These are phyloP conservation scores for Cataglyphis livida DNA, from an alignment of 2,888 invertebrate genomes.

Conservation along the genomic window DNA sequence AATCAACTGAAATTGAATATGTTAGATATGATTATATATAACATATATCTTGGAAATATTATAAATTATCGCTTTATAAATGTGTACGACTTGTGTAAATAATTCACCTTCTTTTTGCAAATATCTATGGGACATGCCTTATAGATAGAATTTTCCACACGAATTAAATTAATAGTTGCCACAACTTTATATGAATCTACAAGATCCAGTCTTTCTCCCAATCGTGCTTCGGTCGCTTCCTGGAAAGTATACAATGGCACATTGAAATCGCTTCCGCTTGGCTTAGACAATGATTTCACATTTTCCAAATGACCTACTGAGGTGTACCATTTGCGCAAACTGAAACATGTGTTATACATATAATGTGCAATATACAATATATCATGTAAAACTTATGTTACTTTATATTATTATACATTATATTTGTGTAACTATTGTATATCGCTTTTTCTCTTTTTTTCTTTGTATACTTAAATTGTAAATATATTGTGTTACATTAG, in stretches of 20 bases:
- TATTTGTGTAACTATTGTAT: no score
- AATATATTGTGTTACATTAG: no score
- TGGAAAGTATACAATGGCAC: conserved; percentile 91
- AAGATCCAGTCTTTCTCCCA: conserved; percentile 90
- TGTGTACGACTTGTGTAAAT: not conserved
- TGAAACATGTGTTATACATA: conserved; percentile 51
- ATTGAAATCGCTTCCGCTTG: conserved; percentile 86
- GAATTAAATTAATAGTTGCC: conserved; percentile 92
- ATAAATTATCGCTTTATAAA: not conserved
- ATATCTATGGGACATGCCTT: conserved; percentile 95
- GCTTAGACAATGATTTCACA: conserved; percentile 87
- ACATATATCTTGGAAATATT: not conserved
- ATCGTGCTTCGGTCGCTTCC: conserved; percentile 90
- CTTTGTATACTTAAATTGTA: no score
- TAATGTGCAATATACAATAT: not conserved
- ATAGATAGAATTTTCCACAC: conserved; percentile 94
- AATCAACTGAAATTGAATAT: conserved; percentile 87
- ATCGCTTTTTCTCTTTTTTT: no score
- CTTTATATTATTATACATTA: not conserved
- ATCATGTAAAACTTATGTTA: not conserved
- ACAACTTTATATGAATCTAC: conserved; percentile 93
- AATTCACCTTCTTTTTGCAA: conserved; percentile 95
- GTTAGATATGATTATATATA: not conserved
- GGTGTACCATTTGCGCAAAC: conserved; percentile 96
- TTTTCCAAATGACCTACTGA: conserved; percentile 90